phyloP scores from a whole-genome alignment of 2,888 invertebrate genomes.

The Dichetophora obliterata region DNA sequence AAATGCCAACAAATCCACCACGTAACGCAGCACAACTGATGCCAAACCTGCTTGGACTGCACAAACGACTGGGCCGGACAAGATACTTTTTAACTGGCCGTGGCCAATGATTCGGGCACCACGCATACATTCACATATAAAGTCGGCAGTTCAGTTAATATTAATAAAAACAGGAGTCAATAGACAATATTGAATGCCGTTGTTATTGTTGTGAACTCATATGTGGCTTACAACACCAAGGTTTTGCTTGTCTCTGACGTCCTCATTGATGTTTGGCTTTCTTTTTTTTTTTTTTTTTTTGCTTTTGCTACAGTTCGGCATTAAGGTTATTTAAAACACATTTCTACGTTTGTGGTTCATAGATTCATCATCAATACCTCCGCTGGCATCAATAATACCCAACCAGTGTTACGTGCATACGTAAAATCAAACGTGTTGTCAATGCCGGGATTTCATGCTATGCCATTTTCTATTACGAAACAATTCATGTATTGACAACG shows the following conservation, averaged over 20 bases:
- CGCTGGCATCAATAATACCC: neutral
- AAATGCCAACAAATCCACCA: neutral
- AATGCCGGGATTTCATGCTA: neutral
- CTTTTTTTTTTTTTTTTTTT: constrained; percentile 1
- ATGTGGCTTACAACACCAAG: neutral
- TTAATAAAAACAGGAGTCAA: constrained; percentile 36
- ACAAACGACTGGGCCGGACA: neutral
- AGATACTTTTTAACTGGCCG: neutral
- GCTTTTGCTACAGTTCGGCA: neutral
- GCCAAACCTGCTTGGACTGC: constrained; percentile 17
- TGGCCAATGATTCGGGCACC: neutral
- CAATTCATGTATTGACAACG: neutral
- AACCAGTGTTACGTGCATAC: too few relatives aligned
- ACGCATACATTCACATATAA: neutral
- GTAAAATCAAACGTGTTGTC: neutral
- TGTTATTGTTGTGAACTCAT: neutral
- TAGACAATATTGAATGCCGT: constrained; percentile 26
- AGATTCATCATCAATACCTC: neutral
- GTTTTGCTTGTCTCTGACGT: neutral
- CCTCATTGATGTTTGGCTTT: neutral
- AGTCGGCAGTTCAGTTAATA: constrained; percentile 6
- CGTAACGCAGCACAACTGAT: constrained; percentile 28
- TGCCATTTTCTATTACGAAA: neutral
- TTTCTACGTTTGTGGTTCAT: neutral
- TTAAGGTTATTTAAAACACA: constrained; percentile 24